Evolutionary conservation across 2,113 vertebrate genomes (phyloP).

Genomic region (Heptranchias perlo): DNA sequence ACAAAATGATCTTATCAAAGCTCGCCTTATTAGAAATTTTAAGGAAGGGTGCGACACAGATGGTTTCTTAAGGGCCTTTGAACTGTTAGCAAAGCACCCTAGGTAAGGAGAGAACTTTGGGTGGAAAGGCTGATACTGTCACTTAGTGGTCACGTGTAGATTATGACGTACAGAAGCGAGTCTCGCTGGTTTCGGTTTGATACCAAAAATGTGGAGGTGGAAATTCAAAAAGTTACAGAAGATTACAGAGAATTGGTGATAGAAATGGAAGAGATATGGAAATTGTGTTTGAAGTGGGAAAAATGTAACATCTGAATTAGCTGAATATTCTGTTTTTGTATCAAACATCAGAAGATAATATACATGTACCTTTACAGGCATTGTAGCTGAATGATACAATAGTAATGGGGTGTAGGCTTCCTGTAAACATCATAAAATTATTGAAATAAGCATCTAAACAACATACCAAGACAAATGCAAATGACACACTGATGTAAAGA

Average conservation of each 20-base stretch:
- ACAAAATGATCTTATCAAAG: neutral
- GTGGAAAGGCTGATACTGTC: neutral
- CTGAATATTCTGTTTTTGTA: neutral
- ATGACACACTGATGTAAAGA: neutral
- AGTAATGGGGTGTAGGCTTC: neutral
- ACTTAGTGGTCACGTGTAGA: neutral
- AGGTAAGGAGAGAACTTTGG: neutral
- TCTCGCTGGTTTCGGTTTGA: neutral
- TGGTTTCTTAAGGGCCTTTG: neutral
- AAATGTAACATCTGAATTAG: neutral
- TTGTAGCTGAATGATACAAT: neutral
- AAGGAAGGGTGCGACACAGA: neutral
- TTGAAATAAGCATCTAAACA: constrained; percentile 8
- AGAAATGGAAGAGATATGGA: neutral
- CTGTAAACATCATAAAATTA: constrained; percentile 1
- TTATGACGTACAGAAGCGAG: neutral
- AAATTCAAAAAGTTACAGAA: neutral
- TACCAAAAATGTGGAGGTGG: neutral
- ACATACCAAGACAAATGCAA: neutral
- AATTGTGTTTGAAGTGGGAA: neutral
- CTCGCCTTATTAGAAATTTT: neutral
- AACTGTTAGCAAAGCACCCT: neutral
- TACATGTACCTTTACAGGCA: neutral
- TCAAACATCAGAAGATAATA: neutral
- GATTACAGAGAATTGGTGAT: neutral